Base-by-base conservation (phyloP, 2,113 vertebrate genomes). In the Anthoscopus minutus region DNA sequence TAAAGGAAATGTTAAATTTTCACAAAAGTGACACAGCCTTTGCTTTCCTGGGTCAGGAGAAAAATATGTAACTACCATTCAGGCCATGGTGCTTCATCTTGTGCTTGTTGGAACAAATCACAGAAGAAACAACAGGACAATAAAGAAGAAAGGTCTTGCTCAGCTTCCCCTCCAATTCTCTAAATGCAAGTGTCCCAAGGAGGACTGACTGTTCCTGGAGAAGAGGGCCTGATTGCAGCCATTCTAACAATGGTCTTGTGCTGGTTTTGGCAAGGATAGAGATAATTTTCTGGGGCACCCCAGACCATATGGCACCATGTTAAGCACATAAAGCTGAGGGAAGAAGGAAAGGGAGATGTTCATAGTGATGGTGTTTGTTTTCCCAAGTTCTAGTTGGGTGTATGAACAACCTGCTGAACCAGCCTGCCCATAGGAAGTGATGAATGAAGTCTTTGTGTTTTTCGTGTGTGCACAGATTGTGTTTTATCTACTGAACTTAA, bases 1-100 rank as follows among this genome's bases (percentile, higher is more conserved):
- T 77, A 81, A 94, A 83, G 67, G 31, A 86, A 93, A 89, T 13
- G 3, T 44, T 82, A 73, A n/a, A 54, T 92, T 95, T 86, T 90
- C 44, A 57, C 31, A 9, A 16, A 50, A 83, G 51, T 50, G 82
- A 54, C 27, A 44, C 1, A 88, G 30, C 25, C 19, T 67, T 78
- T 64, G 13, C 24, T 81, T 95, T 88, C 27, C 61, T 42, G 23
- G 51, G 16, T 81, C 76, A 81, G 40, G 48, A 88, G 48, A 10
- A 86, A 83, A 88, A 78, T 53, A 56, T 13, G 23, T 42, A 60
- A 22, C 27, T n/a, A 28, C 37, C 6, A 11, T 57, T 78, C 48
- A 90, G 50, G 48, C 40, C 40, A 37, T 20, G 70, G 77, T 24
- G 18, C 22, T 58, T 66, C 51, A 35, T 42, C 11, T 87, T 72